Evolutionary conservation across 2,797 vertebrate species (phyloP).

Genomic region (Alcedo atthis): DNA sequence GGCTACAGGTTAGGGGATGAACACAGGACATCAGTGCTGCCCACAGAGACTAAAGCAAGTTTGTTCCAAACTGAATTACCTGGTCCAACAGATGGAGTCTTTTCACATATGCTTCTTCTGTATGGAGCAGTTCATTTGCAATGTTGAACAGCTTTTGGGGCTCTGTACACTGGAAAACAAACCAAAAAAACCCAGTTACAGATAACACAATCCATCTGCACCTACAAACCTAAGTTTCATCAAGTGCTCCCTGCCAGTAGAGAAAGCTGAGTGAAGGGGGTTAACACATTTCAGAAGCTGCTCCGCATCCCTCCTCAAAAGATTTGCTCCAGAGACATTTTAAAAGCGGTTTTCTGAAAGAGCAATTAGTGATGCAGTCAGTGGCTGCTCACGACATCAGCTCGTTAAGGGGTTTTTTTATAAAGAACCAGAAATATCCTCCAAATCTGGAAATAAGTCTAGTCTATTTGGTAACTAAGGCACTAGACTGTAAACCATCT

Average conservation of each 20-base stretch:
- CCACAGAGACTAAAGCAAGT: background rate
- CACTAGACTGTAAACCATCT: background rate
- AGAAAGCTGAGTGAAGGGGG: background rate
- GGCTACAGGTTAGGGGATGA: background rate
- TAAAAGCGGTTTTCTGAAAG: conserved; percentile 3
- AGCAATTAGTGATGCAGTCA: background rate
- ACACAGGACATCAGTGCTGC: background rate
- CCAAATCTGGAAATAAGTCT: background rate
- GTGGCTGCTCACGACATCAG: background rate
- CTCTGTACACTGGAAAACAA: conserved; percentile 83
- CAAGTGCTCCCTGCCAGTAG: background rate
- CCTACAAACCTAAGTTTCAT: background rate
- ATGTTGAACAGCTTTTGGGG: conserved; percentile 93
- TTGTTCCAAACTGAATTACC: conserved; percentile 76
- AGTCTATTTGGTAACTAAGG: background rate
- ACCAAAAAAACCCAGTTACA: background rate
- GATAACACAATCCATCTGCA: background rate
- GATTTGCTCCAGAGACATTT: background rate
- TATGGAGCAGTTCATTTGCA: conserved; percentile 93
- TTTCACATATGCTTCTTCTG: conserved; percentile 94
- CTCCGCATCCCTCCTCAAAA: background rate
- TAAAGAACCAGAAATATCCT: background rate
- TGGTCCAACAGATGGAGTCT: conserved; percentile 95
- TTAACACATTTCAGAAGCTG: background rate
- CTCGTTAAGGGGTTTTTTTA: background rate